Evolutionary conservation across 2,888 invertebrate genomes (phyloP), one percentile per base, ranked within the genome.

Genomic region (Capitulum mitella): DNA sequence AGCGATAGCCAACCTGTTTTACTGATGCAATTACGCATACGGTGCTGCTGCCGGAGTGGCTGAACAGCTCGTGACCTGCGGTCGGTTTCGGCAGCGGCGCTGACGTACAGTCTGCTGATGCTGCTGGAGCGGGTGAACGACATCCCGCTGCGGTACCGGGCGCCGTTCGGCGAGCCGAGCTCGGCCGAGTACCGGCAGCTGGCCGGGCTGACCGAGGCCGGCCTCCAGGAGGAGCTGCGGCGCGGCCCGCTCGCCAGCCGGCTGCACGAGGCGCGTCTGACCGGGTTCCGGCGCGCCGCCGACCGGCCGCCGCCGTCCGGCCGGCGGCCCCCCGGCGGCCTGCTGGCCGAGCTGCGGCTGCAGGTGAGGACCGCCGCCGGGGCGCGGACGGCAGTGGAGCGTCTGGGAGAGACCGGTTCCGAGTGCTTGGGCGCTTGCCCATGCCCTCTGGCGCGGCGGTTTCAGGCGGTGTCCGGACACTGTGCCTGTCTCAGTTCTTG

Each of bases 41-140:
- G n/a, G n/a, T n/a, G n/a, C n/a, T n/a, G n/a, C n/a, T n/a, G n/a
- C n/a, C n/a, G n/a, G n/a, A n/a, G n/a, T n/a, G n/a, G n/a, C n/a
- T n/a, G n/a, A n/a, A n/a, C n/a, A n/a, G 22, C 19, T 54, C 26
- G n/a, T 22, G 5, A 54, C 54, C n/a, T 6, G n/a, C 22, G n/a
- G 5, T 16, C 26, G 16, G 16, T 19, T 54, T 16, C 19, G 10
- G n/a, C 82, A 81, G 82, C 64, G 16, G 79, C 82, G 32, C 40
- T 79, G 16, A 79, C 82, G 32, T 82, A 77, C 79, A 78, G 78
- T 34, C 34, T 82, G 37, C 78, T 77, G 19, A 48, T 81, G 6
- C 79, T 82, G 19, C 79, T 82, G 70, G 82, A 82, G 76, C 43
- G 80, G 14, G 79, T 82, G 75, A 80, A 78, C 40, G 79, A 80